These are phyloP conservation scores for Scaptodrosophila lebanonensis DNA, from an alignment of 1,140 invertebrate genomes.

Conservation along the genomic window DNA sequence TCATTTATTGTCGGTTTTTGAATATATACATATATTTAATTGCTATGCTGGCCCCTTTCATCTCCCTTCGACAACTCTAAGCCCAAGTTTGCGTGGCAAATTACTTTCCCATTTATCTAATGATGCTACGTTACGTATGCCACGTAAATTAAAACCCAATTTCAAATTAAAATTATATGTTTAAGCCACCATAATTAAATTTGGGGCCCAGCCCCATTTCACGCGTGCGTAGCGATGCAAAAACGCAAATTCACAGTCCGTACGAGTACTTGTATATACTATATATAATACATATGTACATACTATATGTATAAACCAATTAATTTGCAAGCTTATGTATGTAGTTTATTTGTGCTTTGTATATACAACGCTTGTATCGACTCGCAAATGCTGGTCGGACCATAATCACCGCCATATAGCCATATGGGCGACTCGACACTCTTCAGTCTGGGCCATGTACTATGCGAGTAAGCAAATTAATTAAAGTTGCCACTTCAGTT, in stretches of 20 bases:
- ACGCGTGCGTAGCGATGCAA: neutral
- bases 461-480: slow-evolving; percentile 70
- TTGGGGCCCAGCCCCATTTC: slow-evolving; percentile 1
- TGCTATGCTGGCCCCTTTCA: too few species aligned
- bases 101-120: too few species aligned
- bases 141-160: neutral
- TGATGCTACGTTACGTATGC: too few species aligned
- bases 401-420: too few species aligned
- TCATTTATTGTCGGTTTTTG: too few species aligned
- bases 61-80: too few species aligned
- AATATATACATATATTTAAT: too few species aligned
- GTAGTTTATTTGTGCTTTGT: slow-evolving; percentile 21
- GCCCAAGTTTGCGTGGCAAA: too few species aligned
- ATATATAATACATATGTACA: slow-evolving; percentile 25
- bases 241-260: slow-evolving; percentile 31
- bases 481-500: slow-evolving; percentile 77
- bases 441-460: slow-evolving; percentile 28
- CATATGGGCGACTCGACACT: slow-evolving; percentile 28
- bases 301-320: slow-evolving; percentile 43
- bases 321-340: slow-evolving; percentile 52
- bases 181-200: slow-evolving; percentile 10
- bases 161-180: slow-evolving; percentile 1
- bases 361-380: slow-evolving; percentile 20
- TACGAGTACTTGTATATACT: neutral
- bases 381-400: slow-evolving; percentile 8